phyloP scores from a whole-genome alignment of 2,888 invertebrate species.

The Sarcophaga carnaria region DNA sequence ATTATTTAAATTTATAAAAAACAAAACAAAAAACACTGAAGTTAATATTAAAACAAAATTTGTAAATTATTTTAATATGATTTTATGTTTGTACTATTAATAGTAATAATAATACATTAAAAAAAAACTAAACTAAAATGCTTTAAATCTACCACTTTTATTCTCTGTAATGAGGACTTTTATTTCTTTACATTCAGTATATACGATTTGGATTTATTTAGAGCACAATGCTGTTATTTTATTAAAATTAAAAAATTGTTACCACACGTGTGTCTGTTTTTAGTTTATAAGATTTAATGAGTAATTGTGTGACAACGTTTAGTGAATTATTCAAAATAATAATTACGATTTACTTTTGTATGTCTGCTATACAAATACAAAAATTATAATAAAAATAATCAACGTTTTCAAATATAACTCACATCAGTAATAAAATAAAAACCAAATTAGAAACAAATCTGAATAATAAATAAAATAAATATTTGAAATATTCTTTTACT shows the following conservation, averaged over 20 bases:
- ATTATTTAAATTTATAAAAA: conserved; percentile 34
- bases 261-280: conserved; percentile 5
- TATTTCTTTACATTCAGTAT: background rate
- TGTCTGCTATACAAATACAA: conserved; percentile 14
- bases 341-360: conserved; percentile 52
- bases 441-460: conserved; percentile 5
- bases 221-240: conserved; percentile 10
- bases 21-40: conserved; percentile 28
- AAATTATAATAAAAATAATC: conserved; percentile 11
- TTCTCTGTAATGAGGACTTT: background rate
- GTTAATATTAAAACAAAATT: conserved; percentile 25
- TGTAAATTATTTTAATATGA: conserved; percentile 43
- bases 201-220: background rate
- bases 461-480: background rate
- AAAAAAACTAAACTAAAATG: conserved; percentile 12
- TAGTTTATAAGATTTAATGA: conserved; percentile 33
- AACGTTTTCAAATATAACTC: conserved; percentile 29
- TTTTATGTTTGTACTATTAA: conserved; percentile 25
- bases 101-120: conserved; percentile 12
- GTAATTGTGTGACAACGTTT: conserved; percentile 29
- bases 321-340: background rate
- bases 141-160: background rate
- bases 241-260: conserved; percentile 32
- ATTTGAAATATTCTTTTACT: no score
- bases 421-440: conserved; percentile 17